Evolutionary conservation across 2,888 invertebrate genomes (phyloP).

Genomic region (Perithous albicinctus): DNA sequence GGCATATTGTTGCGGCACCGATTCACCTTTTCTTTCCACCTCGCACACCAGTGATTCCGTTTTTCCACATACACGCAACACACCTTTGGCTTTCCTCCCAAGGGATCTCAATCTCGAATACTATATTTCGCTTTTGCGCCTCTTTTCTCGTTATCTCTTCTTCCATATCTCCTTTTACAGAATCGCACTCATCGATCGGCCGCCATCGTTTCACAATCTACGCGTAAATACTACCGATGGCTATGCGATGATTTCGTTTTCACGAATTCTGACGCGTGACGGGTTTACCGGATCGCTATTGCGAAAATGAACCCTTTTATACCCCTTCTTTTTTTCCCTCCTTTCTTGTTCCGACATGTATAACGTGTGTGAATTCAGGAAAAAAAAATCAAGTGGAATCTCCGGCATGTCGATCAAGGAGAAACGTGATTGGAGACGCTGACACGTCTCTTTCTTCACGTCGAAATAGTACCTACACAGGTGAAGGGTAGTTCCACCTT

Average conservation of each 20-base stretch:
- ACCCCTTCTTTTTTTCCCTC: not conserved
- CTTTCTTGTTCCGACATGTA: not conserved
- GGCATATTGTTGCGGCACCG: conserved; percentile 13
- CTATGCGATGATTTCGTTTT: not conserved
- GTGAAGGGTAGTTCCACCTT: not conserved
- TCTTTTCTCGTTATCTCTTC: conserved; percentile 51
- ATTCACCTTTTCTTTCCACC: conserved; percentile 21
- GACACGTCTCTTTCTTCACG: conserved; percentile 3
- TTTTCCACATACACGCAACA: not conserved
- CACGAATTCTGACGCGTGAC: conserved; percentile 10
- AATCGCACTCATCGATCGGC: conserved; percentile 19
- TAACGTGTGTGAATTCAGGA: not conserved
- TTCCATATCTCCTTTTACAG: conserved; percentile 22
- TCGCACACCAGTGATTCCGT: conserved; percentile 27
- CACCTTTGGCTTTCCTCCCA: conserved; percentile 5
- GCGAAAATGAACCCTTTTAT: conserved; percentile 22
- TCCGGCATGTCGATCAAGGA: conserved; percentile 20
- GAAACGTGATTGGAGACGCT: conserved; percentile 42
- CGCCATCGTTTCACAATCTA: conserved; percentile 7
- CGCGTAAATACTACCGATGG: conserved; percentile 30
- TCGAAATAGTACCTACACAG: conserved; percentile 10
- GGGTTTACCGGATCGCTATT: conserved; percentile 6
- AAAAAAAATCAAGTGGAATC: not conserved
- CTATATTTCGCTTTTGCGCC: conserved; percentile 23
- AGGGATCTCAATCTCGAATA: conserved; percentile 42